Evolutionary conservation across 2,797 vertebrate species (phyloP).

Genomic region (Varecia variegata): DNA sequence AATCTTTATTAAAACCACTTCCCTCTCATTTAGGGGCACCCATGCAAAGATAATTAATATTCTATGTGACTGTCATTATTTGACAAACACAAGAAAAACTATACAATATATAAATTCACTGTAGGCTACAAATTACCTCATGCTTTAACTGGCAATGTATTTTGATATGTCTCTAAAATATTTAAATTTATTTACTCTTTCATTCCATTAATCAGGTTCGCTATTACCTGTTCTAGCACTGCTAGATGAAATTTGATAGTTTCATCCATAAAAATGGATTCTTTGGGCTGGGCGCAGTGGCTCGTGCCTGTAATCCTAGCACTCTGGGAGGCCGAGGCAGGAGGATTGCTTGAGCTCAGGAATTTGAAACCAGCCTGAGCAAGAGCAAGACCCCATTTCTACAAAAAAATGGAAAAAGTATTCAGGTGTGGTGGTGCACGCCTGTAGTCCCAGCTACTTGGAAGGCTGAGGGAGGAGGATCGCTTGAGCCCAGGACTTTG

Average conservation of each 20-base stretch:
- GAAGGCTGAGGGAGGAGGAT: too few relatives aligned
- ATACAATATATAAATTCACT: not conserved
- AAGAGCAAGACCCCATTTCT: too few relatives aligned
- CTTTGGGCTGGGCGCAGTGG: too few relatives aligned
- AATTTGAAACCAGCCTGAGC: too few relatives aligned
- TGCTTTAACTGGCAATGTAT: not conserved
- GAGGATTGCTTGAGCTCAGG: too few relatives aligned
- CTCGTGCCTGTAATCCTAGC: too few relatives aligned
- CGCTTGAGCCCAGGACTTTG: too few relatives aligned
- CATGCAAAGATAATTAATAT: not conserved
- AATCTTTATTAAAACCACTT: not conserved
- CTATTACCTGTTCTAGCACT: not conserved
- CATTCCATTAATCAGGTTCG: not conserved
- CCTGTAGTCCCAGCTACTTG: too few relatives aligned
- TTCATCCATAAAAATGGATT: not conserved
- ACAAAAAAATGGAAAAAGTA: not conserved
- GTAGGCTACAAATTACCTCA: not conserved
- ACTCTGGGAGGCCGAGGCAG: too few relatives aligned
- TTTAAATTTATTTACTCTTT: not conserved
- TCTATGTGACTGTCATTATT: not conserved
- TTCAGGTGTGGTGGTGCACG: too few relatives aligned
- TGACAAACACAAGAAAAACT: slow-evolving; percentile 4
- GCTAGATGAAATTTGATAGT: not conserved
- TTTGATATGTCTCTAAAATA: not conserved
- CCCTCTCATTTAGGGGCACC: not conserved